phyloP scores from a whole-genome alignment of 30 jellyfish, hydroid and myxozoan species.

The Cassiopea andromeda region DNA sequence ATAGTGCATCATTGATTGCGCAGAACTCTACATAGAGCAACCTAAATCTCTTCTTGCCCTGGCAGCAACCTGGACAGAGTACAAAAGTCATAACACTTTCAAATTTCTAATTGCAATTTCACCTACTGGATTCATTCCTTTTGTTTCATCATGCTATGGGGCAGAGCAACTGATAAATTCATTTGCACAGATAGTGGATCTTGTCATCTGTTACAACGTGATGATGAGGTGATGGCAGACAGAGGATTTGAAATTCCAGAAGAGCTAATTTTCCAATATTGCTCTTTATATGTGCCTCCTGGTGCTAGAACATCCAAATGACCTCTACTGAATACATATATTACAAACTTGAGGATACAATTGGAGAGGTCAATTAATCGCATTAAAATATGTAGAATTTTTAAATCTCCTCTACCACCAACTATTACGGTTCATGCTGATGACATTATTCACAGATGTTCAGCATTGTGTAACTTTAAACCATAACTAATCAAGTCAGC shows the following conservation, averaged over 20 bases:
- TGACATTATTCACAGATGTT: conserved; percentile 9
- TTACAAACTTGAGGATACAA: conserved; percentile 61
- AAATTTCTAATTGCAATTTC: conserved; percentile 11
- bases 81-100: neutral
- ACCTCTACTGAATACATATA: conserved; percentile 63
- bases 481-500: conserved; percentile 36
- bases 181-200: conserved; percentile 26
- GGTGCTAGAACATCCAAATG: conserved; percentile 71
- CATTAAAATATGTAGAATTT: conserved; percentile 58
- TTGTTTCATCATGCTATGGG: conserved; percentile 27
- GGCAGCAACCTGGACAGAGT: conserved; percentile 50
- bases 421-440: conserved; percentile 60
- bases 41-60: conserved; percentile 30
- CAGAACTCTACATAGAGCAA: conserved; percentile 35
- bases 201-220: conserved; percentile 62
- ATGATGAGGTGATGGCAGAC: conserved; percentile 61
- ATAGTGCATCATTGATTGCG: conserved; percentile 32
- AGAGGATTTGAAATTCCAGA: conserved; percentile 48
- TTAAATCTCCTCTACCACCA: conserved; percentile 29
- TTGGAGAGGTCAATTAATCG: conserved; percentile 83
- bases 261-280: conserved; percentile 17
- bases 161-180: conserved; percentile 31
- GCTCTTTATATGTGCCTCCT: conserved; percentile 8
- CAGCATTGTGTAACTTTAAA: conserved; percentile 63
- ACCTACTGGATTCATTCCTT: conserved; percentile 34